A percentile compares a stretch with the other conserved stretches of the same genome.
Conservation (phyloP, 2,797 vertebrate species). For the Leptodactylus fallax region DNA sequence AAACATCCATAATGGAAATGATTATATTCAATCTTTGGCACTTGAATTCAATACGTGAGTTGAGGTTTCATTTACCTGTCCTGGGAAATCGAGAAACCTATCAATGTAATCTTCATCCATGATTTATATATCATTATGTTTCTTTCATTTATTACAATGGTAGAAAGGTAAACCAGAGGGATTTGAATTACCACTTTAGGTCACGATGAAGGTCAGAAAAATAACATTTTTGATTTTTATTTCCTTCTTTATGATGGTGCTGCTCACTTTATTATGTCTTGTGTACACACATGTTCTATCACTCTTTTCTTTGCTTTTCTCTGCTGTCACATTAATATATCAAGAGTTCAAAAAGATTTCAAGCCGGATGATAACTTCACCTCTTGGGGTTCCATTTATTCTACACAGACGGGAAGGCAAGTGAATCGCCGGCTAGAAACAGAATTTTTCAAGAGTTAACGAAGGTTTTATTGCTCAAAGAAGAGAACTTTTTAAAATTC, state of each 20-base stretch:
- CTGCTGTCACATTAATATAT: slow-evolving; percentile 55
- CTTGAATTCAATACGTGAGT: slow-evolving; percentile 29
- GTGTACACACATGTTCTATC: slow-evolving; percentile 57
- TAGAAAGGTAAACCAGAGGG: slow-evolving; percentile 48
- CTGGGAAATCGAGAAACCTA: slow-evolving; percentile 38
- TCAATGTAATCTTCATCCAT: slow-evolving; percentile 46
- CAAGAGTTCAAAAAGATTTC: slow-evolving; percentile 58
- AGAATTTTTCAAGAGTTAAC: slow-evolving; percentile 53
- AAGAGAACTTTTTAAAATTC: slow-evolving; percentile 35
- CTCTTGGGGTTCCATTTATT: slow-evolving; percentile 50
- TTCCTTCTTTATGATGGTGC: slow-evolving; percentile 43
- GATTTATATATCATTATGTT: slow-evolving; percentile 56
- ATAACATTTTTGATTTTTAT: slow-evolving; percentile 59
- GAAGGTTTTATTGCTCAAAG: slow-evolving; percentile 28
- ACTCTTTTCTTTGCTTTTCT: slow-evolving; percentile 44
- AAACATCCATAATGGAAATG: slow-evolving; percentile 32
- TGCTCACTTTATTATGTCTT: slow-evolving; percentile 53
- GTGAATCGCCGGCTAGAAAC: slow-evolving; percentile 37
- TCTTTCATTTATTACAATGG: slow-evolving; percentile 60
- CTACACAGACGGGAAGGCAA: slow-evolving; percentile 18
- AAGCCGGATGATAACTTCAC: slow-evolving; percentile 50
- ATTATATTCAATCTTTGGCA: slow-evolving; percentile 44
- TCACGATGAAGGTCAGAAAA: slow-evolving; percentile 56
- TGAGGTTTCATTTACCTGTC: slow-evolving; percentile 37
- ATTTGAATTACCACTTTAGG: slow-evolving; percentile 56